phyloP scores from a whole-genome alignment of 2,797 vertebrate species.

The Thunnus albacares region DNA sequence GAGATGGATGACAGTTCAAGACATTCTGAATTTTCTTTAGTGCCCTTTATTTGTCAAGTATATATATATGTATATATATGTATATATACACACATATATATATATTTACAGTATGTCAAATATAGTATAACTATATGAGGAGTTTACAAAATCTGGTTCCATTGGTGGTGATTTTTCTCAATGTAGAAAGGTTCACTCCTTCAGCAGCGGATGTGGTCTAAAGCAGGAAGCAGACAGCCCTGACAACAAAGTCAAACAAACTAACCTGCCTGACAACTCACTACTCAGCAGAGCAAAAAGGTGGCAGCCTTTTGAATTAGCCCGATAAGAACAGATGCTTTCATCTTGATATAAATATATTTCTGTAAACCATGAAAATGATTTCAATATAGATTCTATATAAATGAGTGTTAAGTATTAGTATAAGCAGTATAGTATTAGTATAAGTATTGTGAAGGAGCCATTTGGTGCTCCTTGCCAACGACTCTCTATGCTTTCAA shows the following conservation, averaged over 20 bases:
- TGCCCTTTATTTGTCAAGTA: conserved; percentile 12
- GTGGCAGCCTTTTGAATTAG: neutral
- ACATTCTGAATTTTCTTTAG: conserved; percentile 39
- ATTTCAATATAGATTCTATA: neutral
- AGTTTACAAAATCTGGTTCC: neutral
- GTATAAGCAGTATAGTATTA: no score
- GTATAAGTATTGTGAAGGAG: neutral
- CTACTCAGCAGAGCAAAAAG: neutral
- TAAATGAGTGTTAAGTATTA: neutral
- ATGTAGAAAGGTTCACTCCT: neutral
- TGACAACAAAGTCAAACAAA: conserved; percentile 35
- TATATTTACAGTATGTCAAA: no score
- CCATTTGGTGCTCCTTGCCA: conserved; percentile 1
- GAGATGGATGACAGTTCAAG: conserved; percentile 38
- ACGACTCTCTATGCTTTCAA: neutral
- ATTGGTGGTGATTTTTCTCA: conserved; percentile 6
- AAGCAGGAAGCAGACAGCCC: conserved; percentile 68
- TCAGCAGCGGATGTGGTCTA: conserved; percentile 77
- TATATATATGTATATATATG: neutral
- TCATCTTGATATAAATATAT: neutral
- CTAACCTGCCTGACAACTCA: conserved; percentile 15
- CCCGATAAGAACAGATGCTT: neutral
- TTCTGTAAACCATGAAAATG: neutral
- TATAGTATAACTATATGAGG: conserved; percentile 1
- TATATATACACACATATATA: no score